Evolutionary conservation across 2,113 vertebrate species (phyloP), one percentile per base, ranked within the genome.

Genomic region (Oceanites oceanicus): DNA sequence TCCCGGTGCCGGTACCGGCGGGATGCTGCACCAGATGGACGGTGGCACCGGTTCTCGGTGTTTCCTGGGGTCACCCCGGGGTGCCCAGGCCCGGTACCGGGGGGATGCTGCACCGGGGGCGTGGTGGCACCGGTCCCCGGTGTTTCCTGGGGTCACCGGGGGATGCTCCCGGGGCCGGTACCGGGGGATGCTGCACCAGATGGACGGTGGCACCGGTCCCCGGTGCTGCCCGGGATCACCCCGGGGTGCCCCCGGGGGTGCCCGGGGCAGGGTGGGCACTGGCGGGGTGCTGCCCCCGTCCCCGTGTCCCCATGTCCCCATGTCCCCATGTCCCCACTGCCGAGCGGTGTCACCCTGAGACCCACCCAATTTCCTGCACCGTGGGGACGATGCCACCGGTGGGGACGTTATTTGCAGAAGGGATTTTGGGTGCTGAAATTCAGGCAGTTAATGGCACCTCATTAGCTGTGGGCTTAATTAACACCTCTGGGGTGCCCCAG

Each of bases 321-420:
- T n/a, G n/a, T n/a, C n/a, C n/a, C n/a, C n/a, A n/a, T n/a, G n/a
- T n/a, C n/a, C n/a, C n/a, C n/a, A 2, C 34, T 4, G 34, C 45
- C 4, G 34, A 10, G 34, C 15, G 15, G 19, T 4, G 68, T 30
- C 70, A 44, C 55, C 73, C 55, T 1, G 10, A 45, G 42, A 5
- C 3, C 12, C 52, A 8, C 21, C 23, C 53, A 1, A 6, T 2
- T 9, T 5, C 2, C 49, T 2, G 7, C 26, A 4, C 68, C 13
- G 7, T 19, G 4, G 70, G 70, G 20, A 25, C 32, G 10, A 15
- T 15, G 30, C 52, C 30, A 8, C 30, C 12, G 9, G 22, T 4
- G 16, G 32, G 55, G 55, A 29, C 18, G 3, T 7, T 3, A 15
- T 47, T 38, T 17, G 30, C 40, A 15, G 53, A 5, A 58, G 53